Base-by-base conservation (phyloP, 2,113 vertebrate genomes). In the Spilogale gracilis region DNA sequence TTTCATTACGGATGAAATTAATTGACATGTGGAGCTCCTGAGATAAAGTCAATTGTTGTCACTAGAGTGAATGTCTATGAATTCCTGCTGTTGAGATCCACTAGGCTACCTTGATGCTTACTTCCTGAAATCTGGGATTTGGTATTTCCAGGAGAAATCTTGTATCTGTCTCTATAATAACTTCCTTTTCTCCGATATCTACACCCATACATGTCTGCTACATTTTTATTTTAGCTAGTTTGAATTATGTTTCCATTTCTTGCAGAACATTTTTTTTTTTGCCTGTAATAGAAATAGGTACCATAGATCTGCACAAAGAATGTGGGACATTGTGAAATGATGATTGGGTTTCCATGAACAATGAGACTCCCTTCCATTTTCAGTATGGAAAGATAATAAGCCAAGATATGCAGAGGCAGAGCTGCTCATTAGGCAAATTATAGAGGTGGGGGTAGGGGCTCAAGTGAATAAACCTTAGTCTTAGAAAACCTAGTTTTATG, bases 221-320 rank as follows among this genome's bases (percentile, higher is more conserved):
- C 12, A 79, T 86, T 81, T 90, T 67, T 63, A 32, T 65, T 71
- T 50, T 27, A 92, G 8, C 12, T 93, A 52, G 11, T 93, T 96
- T 97, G 27, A 83, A 91, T 56, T 96, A 2, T 54, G 9, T 80
- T 88, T 98, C 18, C 78, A 92, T 86, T 95, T 96, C 32, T 27
- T 67, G 6, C 27, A 93, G 73, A 10, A 73, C 3, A 17, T 30
- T 65, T 65, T 63, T 88, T 74, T 89, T 60, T 89, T 82, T 81
- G 23, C 13, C 48, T 89, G 0, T 43, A 81, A 71, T 18, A 63
- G n/a, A 92, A 95, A 50, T 9, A 79, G 8, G 9, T 54, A 69
- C 1, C 27, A 43, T 67, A 86, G 20, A 38, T 17, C 60, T 82
- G 0, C 13, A 82, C 18, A 80, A 18, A 50, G 11, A 88, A 71